phyloP scores from a whole-genome alignment of 2,113 vertebrate genomes.

The Ranitomeya variabilis region DNA sequence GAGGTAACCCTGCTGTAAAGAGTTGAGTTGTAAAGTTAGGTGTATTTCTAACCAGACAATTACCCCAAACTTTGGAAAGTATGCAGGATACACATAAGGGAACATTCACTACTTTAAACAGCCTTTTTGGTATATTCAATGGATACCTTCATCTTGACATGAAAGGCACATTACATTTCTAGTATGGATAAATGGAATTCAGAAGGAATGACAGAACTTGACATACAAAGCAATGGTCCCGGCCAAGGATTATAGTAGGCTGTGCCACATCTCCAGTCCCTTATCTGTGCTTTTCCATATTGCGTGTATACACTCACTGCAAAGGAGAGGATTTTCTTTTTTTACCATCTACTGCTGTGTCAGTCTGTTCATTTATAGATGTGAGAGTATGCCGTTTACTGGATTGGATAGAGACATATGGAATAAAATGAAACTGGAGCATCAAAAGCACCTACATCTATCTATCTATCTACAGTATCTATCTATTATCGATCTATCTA shows the following conservation, averaged over 20 bases:
- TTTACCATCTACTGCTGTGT: slow-evolving; percentile 31
- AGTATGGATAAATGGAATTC: background rate
- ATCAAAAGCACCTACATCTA: background rate
- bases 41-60: too few relatives aligned
- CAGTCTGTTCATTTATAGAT: slow-evolving; percentile 19
- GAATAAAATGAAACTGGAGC: background rate
- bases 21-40: too few relatives aligned
- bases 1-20: too few relatives aligned
- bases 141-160: background rate
- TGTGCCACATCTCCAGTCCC: slow-evolving; percentile 18
- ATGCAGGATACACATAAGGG: background rate
- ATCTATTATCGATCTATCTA: too few relatives aligned
- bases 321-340: slow-evolving; percentile 25
- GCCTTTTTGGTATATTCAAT: background rate
- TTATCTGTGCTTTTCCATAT: slow-evolving; percentile 36
- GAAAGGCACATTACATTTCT: background rate
- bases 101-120: background rate
- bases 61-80: background rate
- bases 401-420: slow-evolving; percentile 30
- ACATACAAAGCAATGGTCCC: background rate
- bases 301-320: slow-evolving; percentile 23
- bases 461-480: background rate
- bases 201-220: slow-evolving; percentile 1
- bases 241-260: background rate
- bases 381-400: slow-evolving; percentile 5